These are phyloP conservation scores for Scalopus aquaticus DNA, from an alignment of 2,113 vertebrate species.

Conservation along the genomic window DNA sequence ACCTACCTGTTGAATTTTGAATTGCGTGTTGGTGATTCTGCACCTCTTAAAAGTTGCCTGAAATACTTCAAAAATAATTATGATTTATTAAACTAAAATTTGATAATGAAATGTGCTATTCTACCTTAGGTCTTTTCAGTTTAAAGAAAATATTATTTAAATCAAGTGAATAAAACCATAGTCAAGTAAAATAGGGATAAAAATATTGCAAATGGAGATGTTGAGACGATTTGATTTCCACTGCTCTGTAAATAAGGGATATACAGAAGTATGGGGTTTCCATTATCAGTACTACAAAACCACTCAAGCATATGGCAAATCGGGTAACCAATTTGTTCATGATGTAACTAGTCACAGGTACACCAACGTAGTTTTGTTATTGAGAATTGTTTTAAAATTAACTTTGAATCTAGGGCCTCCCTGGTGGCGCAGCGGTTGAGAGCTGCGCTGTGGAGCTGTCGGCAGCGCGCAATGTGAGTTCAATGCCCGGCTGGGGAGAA, in stretches of 20 bases:
- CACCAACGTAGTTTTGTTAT: background rate
- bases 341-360: background rate
- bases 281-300: background rate
- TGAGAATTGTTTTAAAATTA: background rate
- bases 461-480: no score
- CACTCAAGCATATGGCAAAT: background rate
- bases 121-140: background rate
- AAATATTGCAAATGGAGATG: conserved; percentile 12
- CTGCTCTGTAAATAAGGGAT: background rate
- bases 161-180: conserved; percentile 24
- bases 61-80: conserved; percentile 91
- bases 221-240: conserved; percentile 4
- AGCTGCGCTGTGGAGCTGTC: no score
- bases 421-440: no score
- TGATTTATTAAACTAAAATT: conserved; percentile 52
- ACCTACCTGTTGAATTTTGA: conserved; percentile 92
- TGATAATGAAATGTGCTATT: background rate
- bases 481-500: no score
- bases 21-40: conserved; percentile 92
- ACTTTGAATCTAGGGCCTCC: conserved; percentile 45
- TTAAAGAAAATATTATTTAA: conserved; percentile 51
- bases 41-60: conserved; percentile 93
- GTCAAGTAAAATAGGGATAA: conserved; percentile 33
- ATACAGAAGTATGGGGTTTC: background rate
- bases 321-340: background rate